phyloP scores from a whole-genome alignment of 2,797 vertebrate species.

The Carcharodon carcharias region DNA sequence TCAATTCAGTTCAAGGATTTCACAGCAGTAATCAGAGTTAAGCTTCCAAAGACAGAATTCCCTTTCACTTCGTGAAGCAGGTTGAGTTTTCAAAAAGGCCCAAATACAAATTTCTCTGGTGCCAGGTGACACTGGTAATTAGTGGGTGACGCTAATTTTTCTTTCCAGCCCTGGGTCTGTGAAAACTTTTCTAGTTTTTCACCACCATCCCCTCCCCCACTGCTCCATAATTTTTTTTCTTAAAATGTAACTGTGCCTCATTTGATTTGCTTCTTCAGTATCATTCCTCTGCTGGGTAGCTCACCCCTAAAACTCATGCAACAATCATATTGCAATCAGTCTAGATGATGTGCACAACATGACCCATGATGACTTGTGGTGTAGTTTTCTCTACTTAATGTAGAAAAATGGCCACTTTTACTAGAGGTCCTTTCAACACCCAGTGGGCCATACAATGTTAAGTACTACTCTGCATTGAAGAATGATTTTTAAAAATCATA shows the following conservation, averaged over 20 bases:
- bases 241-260: background rate
- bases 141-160: background rate
- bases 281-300: background rate
- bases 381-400: background rate
- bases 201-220: background rate
- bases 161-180: background rate
- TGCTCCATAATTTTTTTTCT: background rate
- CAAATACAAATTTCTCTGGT: background rate
- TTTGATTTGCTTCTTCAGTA: background rate
- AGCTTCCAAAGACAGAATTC: background rate
- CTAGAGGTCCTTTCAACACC: background rate
- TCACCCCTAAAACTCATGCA: background rate
- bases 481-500: background rate
- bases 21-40: background rate
- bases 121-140: background rate
- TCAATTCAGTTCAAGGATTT: constrained; percentile 13
- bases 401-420: background rate
- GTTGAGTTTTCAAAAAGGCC: background rate
- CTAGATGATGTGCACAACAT: background rate
- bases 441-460: background rate
- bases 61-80: background rate
- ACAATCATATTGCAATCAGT: background rate
- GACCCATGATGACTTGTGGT: background rate
- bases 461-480: background rate
- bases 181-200: background rate